phyloP scores from a whole-genome alignment of 2,797 vertebrate genomes.

The Varecia variegata region DNA sequence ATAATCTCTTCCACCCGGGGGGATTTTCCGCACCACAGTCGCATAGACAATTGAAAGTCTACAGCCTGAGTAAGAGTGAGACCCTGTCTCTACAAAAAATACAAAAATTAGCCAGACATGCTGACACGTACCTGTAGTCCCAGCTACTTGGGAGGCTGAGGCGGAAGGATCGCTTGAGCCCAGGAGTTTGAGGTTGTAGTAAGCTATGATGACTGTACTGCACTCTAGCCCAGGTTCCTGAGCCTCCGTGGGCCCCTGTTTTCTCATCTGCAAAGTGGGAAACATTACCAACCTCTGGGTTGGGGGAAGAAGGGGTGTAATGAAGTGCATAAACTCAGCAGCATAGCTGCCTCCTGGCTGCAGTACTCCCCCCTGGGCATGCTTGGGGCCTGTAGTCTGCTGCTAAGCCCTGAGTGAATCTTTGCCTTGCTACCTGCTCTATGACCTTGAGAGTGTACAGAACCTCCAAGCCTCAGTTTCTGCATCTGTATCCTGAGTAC shows the following conservation, averaged over 20 bases:
- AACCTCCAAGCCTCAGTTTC: neutral
- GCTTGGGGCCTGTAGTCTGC: fast-evolving
- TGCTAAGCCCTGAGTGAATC: neutral
- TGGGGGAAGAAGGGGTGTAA: neutral
- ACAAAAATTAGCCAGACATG: neutral
- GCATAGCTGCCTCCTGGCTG: fast-evolving
- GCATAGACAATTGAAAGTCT: neutral
- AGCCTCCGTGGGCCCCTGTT: neutral
- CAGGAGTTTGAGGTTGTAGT: neutral
- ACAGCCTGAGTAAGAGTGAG: neutral
- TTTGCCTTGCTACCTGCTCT: neutral
- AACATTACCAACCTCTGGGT: neutral
- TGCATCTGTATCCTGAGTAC: neutral
- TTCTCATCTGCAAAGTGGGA: neutral
- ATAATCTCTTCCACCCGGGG: fast-evolving
- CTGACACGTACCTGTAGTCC: neutral
- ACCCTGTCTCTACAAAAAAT: neutral
- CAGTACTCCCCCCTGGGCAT: fast-evolving
- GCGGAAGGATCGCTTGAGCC: neutral
- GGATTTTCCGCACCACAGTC: neutral
- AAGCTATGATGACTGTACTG: neutral
- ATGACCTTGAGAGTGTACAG: neutral
- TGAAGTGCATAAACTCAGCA: fast-evolving
- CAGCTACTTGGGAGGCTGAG: neutral
- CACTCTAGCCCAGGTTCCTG: neutral